These are phyloP conservation scores for Heliconius melpomene DNA, from an alignment of 1,140 invertebrate genomes.

Conservation along the genomic window DNA sequence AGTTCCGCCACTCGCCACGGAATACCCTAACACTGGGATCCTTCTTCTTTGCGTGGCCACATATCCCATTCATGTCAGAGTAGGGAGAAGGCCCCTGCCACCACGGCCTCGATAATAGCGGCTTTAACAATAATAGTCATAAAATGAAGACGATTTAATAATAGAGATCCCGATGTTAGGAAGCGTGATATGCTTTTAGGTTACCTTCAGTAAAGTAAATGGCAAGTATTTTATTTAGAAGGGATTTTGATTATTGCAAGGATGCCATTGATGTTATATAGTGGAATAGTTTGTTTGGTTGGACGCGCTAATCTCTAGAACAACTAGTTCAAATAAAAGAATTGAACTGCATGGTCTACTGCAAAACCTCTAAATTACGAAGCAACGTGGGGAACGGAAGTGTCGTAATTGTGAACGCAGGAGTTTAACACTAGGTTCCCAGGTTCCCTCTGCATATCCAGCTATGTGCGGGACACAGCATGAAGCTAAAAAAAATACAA, in stretches of 20 bases:
- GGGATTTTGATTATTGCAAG: not conserved
- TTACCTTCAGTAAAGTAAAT: conserved; percentile 17
- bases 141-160: not conserved
- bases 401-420: not conserved
- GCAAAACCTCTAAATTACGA: not conserved
- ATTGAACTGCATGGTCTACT: too few relatives aligned
- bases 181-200: conserved; percentile 26
- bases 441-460: not conserved
- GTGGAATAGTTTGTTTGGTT: too few relatives aligned
- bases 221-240: conserved; percentile 19
- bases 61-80: too few relatives aligned
- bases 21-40: not conserved
- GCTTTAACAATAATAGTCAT: not conserved
- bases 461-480: not conserved
- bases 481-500: not conserved
- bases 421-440: not conserved
- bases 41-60: not conserved
- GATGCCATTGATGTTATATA: too few relatives aligned
- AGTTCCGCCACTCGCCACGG: too few relatives aligned
- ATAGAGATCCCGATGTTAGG: not conserved
- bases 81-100: not conserved
- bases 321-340: too few relatives aligned
- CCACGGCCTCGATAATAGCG: too few relatives aligned
- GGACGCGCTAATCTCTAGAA: too few relatives aligned
- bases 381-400: not conserved